Conservation (phyloP, 2,113 vertebrate genomes). For the Excalfactoria chinensis region DNA sequence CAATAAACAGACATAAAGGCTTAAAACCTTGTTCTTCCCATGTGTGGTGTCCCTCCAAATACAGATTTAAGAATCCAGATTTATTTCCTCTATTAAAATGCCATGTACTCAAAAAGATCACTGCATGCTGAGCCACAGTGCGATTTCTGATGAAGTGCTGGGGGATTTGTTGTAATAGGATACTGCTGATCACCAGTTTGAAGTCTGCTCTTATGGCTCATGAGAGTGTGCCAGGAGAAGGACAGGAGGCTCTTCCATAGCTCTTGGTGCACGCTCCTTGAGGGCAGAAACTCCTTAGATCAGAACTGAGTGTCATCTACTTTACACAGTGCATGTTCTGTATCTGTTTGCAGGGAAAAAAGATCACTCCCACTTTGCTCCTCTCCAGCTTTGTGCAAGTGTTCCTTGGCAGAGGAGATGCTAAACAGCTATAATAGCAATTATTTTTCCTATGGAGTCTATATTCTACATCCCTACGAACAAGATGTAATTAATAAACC, state of each 20-base stretch:
- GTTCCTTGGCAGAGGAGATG: constrained; percentile 75
- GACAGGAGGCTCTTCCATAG: not conserved
- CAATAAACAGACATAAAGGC: not conserved
- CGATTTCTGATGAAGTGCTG: not conserved
- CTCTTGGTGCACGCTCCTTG: not conserved
- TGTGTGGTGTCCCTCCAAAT: not conserved
- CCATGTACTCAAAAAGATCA: not conserved
- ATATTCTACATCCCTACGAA: constrained; percentile 89
- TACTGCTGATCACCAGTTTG: not conserved
- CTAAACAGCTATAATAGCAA: constrained; percentile 83
- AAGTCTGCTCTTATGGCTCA: not conserved
- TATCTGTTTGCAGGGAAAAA: constrained; percentile 88
- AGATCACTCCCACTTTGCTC: constrained; percentile 85
- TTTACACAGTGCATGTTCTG: constrained; percentile 86
- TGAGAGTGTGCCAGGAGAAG: not conserved
- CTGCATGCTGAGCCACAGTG: not conserved
- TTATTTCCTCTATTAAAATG: not conserved
- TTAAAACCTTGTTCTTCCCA: not conserved
- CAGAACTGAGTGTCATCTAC: constrained; percentile 87
- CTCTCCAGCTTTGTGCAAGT: constrained; percentile 88
- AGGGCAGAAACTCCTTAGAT: constrained; percentile 78
- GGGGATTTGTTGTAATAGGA: not conserved
- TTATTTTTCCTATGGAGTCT: constrained; percentile 89
- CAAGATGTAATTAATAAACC: constrained; percentile 59
- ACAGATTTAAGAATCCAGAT: not conserved